A percentile compares a stretch with the other conserved stretches of the same genome.
These are phyloP conservation scores for Ophiothrix spiculata DNA, from an alignment of 35 echinoderm and acorn worm species.

Conservation along the genomic window DNA sequence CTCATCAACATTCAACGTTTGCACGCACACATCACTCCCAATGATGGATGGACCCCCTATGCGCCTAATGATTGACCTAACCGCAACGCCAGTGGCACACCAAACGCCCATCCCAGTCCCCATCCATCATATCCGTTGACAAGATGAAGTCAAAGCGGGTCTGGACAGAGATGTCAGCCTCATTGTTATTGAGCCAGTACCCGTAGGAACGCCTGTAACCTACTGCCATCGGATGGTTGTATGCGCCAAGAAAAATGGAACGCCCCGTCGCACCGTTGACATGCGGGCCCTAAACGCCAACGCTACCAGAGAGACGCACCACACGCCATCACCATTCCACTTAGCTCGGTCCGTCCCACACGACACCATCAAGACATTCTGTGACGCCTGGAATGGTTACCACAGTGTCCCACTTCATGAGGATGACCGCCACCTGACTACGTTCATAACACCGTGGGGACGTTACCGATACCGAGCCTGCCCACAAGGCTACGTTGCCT, in stretches of 20 bases:
- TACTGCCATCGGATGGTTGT: conserved; percentile 55
- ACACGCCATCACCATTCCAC: conserved; percentile 40
- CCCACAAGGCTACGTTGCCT: conserved; percentile 48
- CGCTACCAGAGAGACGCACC: conserved; percentile 46
- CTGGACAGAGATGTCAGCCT: conserved; percentile 45
- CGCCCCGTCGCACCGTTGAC: conserved; percentile 41
- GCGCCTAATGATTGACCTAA: conserved; percentile 35
- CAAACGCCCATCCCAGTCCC: conserved; percentile 45
- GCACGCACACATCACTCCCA: conserved; percentile 39
- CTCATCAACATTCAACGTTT: conserved; percentile 47
- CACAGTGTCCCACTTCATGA: conserved; percentile 42
- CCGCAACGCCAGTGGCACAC: conserved; percentile 27
- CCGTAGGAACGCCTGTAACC: conserved; percentile 45
- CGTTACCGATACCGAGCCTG: conserved; percentile 50
- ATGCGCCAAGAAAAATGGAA: conserved; percentile 51
- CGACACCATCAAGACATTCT: conserved; percentile 29
- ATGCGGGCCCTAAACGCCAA: conserved; percentile 27
- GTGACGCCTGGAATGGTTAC: conserved; percentile 37
- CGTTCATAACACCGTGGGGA: conserved; percentile 66
- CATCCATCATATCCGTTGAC: conserved; percentile 29
- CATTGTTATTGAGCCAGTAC: conserved; percentile 50
- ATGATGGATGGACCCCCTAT: conserved; percentile 46
- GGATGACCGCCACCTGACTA: conserved; percentile 31
- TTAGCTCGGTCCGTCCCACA: conserved; percentile 13
- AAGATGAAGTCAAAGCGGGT: conserved; percentile 58